Base-by-base conservation (phyloP, 1,140 invertebrate species). In the Plodia interpunctella region DNA sequence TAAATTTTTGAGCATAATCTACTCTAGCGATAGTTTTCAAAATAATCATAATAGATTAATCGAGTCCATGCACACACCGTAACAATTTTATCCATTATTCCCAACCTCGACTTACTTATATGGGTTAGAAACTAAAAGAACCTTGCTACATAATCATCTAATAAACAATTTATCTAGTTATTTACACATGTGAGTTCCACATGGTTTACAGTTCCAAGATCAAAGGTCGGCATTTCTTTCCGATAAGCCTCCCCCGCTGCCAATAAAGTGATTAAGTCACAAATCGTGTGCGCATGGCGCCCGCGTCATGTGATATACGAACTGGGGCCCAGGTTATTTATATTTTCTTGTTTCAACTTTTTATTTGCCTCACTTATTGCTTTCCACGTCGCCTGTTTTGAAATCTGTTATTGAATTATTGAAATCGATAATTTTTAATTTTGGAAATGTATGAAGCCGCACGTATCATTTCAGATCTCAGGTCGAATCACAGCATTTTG, bases 181-280 rank as follows among this genome's bases (percentile, higher is more conserved):
- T 25, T 3, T 3, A 25, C 21, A 25, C 21, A 25, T 44, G n/a
- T 15, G 2, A 44, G 15, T n/a, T 44, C 38, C 10, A 44, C 8
- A 4, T 15, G 10, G 13, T 44, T 44, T 15, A 13, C 0, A 3
- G 38, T 6, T 44, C 38, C 13, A 15, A 44, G 38, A 44, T 44
- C 13, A 44, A n/a, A 44, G 38, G 38, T 44, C 66, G 66, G 70
- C 74, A 74, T 84, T 87, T 84, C 78, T 81, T 85, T 79, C 73
- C 78, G 84, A 87, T 87, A 87, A 87, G 80, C 70, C 76, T 84
- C 85, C 87, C 87, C 70, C 72, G 83, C 80, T 78, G 84, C 83
- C 87, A 86, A 89, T 89, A 89, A 89, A 89, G 87, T 88, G 85
- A 89, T 89, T 89, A 89, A 89, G 87, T 84, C 84, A 80, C 87